Evolutionary conservation across 2,888 invertebrate genomes (phyloP).

Genomic region (Melieria omissa): DNA sequence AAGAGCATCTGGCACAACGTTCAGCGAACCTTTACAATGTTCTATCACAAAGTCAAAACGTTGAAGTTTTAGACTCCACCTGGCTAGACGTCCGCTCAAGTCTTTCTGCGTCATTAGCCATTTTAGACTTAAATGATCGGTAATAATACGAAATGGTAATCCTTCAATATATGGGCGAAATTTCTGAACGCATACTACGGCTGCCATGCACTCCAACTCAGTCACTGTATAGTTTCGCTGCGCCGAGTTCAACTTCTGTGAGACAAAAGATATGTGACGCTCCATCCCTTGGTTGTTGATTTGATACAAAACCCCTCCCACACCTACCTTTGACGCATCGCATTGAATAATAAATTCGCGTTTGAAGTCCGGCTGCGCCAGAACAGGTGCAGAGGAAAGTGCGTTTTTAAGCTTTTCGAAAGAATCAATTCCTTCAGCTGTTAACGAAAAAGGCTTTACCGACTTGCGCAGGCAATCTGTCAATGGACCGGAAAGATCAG

Average conservation of each 20-base stretch:
- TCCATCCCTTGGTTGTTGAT: slow-evolving; percentile 19
- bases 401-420: slow-evolving; percentile 30
- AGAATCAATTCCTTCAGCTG: not conserved
- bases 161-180: slow-evolving; percentile 30
- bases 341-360: slow-evolving; percentile 35
- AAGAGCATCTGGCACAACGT: slow-evolving; percentile 24
- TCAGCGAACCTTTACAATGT: slow-evolving; percentile 15
- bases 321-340: slow-evolving; percentile 29
- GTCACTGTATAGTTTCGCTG: not conserved
- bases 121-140: slow-evolving; percentile 25
- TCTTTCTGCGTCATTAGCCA: slow-evolving; percentile 30
- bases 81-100: slow-evolving; percentile 7
- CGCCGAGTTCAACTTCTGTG: slow-evolving; percentile 8
- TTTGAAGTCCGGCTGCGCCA: slow-evolving; percentile 28
- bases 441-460: slow-evolving; percentile 6
- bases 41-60: slow-evolving; percentile 12
- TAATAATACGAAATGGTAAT: slow-evolving; percentile 19
- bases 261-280: slow-evolving; percentile 23
- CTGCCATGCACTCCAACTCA: slow-evolving; percentile 17
- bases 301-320: slow-evolving; percentile 34
- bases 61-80: slow-evolving; percentile 1
- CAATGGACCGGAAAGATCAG: slow-evolving; percentile 30
- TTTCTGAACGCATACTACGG: not conserved
- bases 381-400: slow-evolving; percentile 24
- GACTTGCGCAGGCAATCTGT: slow-evolving; percentile 24